These are phyloP conservation scores for Furcifer pardalis DNA, from an alignment of 2,797 vertebrate species.

Conservation along the genomic window DNA sequence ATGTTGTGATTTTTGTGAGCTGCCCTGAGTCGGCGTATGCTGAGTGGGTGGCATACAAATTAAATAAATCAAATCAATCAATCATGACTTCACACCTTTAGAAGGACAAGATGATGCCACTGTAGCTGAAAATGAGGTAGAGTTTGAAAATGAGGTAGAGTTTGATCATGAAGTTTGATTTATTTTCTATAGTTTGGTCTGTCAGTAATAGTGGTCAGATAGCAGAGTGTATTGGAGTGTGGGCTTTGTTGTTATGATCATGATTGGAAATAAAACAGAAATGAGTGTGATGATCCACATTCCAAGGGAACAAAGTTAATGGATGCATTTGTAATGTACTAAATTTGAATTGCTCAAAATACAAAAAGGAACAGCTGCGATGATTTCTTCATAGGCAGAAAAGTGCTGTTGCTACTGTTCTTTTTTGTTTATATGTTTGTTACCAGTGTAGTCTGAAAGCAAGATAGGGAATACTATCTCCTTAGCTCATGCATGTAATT, in stretches of 20 bases:
- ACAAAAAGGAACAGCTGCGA: conserved; percentile 27
- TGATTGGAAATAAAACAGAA: neutral
- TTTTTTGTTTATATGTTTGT: conserved; percentile 6
- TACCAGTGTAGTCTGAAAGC: neutral
- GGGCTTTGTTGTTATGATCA: neutral
- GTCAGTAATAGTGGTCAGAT: neutral
- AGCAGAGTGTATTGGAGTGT: neutral
- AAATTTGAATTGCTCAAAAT: conserved; percentile 8
- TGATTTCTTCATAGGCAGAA: conserved; percentile 1
- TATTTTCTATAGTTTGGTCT: neutral
- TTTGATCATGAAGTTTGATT: neutral
- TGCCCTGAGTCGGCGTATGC: too few species aligned
- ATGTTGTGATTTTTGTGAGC: too few species aligned
- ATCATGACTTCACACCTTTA: neutral
- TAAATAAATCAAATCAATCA: too few species aligned
- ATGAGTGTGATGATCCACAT: neutral
- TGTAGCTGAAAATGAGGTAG: neutral
- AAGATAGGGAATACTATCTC: neutral
- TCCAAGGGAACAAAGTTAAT: neutral
- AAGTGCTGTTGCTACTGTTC: conserved; percentile 13
- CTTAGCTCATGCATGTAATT: neutral
- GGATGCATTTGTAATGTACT: neutral
- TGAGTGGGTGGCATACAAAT: too few species aligned
- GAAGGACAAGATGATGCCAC: neutral
- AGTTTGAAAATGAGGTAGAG: neutral